Evolutionary conservation across 2,113 vertebrate genomes (phyloP).

Genomic region (Melozone crissalis): DNA sequence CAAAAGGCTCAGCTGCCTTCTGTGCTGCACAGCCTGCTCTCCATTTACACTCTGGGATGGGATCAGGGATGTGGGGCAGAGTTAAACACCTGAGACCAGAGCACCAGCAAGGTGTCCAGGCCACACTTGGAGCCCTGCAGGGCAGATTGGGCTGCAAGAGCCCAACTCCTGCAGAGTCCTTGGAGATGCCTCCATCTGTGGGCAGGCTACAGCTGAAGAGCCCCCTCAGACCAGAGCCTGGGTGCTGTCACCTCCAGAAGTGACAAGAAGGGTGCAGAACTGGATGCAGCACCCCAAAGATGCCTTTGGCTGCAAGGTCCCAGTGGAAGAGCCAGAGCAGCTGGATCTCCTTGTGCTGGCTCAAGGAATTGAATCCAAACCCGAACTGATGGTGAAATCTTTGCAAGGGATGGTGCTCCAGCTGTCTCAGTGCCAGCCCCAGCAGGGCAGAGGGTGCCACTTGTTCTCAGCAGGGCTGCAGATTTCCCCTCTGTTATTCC

Average conservation of each 20-base stretch:
- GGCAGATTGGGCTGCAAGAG: rapidly evolving
- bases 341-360: not conserved
- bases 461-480: not conserved
- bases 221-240: not conserved
- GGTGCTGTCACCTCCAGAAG: not conserved
- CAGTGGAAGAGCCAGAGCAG: not conserved
- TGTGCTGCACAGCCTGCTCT: not conserved
- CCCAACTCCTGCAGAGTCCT: not conserved
- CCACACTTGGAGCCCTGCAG: not conserved
- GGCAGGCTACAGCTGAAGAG: not conserved
- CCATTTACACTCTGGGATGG: not conserved
- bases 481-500: not conserved
- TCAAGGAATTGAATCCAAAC: not conserved
- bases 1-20: not conserved
- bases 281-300: not conserved
- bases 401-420: not conserved
- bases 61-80: not conserved
- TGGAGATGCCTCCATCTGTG: not conserved
- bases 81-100: not conserved
- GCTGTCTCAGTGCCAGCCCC: not conserved
- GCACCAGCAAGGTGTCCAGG: not conserved
- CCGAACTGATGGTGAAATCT: not conserved
- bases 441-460: not conserved
- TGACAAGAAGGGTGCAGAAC: not conserved
- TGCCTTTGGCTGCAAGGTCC: not conserved